A percentile compares a stretch with the other conserved stretches of the same genome.
These are phyloP conservation scores for Ondatra zibethicus DNA, from an alignment of 2,113 vertebrate genomes.

Conservation along the genomic window DNA sequence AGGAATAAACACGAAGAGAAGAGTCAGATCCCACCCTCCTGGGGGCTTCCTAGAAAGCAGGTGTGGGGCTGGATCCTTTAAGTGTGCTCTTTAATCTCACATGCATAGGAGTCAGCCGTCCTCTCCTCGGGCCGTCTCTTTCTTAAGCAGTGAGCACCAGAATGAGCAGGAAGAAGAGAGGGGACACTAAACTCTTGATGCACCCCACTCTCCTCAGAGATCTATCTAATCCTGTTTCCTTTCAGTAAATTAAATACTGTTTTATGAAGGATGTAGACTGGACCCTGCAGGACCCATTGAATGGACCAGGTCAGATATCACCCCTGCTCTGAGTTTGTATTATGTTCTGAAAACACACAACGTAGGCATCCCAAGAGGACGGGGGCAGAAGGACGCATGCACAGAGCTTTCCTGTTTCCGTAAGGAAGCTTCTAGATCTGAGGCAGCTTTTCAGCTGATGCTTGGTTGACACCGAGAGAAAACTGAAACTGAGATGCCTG, in stretches of 20 bases:
- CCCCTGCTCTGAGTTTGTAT: neutral
- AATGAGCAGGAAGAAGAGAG: neutral
- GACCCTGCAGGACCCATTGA: neutral
- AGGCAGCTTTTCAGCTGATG: neutral
- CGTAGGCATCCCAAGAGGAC: neutral
- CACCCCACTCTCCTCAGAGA: neutral
- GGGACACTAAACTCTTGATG: neutral
- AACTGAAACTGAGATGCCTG: constrained; percentile 36
- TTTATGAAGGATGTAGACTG: neutral
- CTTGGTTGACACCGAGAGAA: constrained; percentile 36
- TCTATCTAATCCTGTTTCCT: neutral
- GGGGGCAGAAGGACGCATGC: neutral
- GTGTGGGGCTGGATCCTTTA: neutral
- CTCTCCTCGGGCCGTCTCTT: neutral
- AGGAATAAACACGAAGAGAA: neutral
- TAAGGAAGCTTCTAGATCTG: neutral
- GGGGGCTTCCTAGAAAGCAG: neutral
- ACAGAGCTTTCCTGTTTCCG: neutral
- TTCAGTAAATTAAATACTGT: neutral
- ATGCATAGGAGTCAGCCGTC: neutral
- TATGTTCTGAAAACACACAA: neutral
- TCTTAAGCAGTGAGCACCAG: neutral
- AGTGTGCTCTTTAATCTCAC: neutral
- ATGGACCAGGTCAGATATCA: neutral
- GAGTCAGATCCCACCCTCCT: neutral